Percentiles rank a stretch among this genome's conserved stretches.
These are phyloP conservation scores for Craniophora ligustri DNA, from an alignment of 2,888 invertebrate genomes.

Conservation along the genomic window DNA sequence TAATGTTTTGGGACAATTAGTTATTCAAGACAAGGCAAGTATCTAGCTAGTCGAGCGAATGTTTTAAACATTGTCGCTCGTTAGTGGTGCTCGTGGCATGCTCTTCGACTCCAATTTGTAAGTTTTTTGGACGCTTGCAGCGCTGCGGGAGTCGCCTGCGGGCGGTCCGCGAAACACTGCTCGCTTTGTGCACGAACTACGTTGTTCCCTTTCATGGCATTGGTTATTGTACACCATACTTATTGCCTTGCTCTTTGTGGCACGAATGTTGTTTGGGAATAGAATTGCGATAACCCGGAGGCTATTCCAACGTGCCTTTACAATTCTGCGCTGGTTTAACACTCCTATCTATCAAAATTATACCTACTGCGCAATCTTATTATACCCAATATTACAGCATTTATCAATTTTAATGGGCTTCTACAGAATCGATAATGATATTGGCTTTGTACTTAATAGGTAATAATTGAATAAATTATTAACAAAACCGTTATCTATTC, in stretches of 20 bases:
- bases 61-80: slow-evolving; percentile 70
- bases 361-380: slow-evolving; percentile 50
- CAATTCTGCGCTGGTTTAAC: slow-evolving; percentile 45
- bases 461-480: slow-evolving; percentile 67
- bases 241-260: slow-evolving; percentile 72
- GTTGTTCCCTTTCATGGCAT: slow-evolving; percentile 75
- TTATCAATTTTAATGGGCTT: slow-evolving; percentile 64
- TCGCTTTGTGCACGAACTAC: slow-evolving; percentile 72
- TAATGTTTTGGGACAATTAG: slow-evolving; percentile 43
- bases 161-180: slow-evolving; percentile 74
- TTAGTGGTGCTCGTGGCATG: slow-evolving; percentile 61
- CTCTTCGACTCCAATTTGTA: slow-evolving; percentile 71
- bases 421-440: slow-evolving; percentile 65
- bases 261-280: slow-evolving; percentile 63
- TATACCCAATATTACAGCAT: slow-evolving; percentile 45
- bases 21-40: slow-evolving; percentile 37
- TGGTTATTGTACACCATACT: slow-evolving; percentile 74
- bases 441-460: slow-evolving; percentile 57
- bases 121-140: slow-evolving; percentile 73
- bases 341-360: slow-evolving; percentile 31
- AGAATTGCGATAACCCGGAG: slow-evolving; percentile 65
- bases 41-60: slow-evolving; percentile 56
- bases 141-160: slow-evolving; percentile 72
- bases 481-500: slow-evolving; percentile 67
- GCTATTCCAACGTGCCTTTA: slow-evolving; percentile 60